Conservation (phyloP, 2,797 vertebrate species). For the Hybognathus amarus region DNA sequence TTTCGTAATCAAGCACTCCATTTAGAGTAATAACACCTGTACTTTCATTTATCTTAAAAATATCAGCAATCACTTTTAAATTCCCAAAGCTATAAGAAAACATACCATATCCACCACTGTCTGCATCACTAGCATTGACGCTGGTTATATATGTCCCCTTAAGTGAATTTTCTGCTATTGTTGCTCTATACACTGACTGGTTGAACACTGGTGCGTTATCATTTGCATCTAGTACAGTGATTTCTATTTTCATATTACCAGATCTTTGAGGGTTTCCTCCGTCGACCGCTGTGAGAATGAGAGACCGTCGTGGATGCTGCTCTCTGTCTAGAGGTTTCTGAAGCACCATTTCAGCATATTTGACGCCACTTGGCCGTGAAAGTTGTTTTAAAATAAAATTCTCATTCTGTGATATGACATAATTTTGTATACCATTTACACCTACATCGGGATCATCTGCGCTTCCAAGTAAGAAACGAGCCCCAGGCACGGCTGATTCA, state of each 20-base stretch:
- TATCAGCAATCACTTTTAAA: constrained; percentile 34
- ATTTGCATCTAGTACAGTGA: constrained; percentile 59
- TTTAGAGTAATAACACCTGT: constrained; percentile 35
- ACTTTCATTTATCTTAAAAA: constrained; percentile 25
- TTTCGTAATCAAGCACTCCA: constrained; percentile 49
- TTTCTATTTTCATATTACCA: constrained; percentile 61
- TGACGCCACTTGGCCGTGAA: constrained; percentile 44
- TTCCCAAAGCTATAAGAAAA: constrained; percentile 41
- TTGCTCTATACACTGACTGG: constrained; percentile 64
- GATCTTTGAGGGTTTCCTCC: constrained; percentile 66
- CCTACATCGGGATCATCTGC: constrained; percentile 57
- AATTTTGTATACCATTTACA: constrained; percentile 33
- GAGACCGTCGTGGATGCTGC: constrained; percentile 39
- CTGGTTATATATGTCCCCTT: constrained; percentile 50
- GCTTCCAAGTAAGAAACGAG: constrained; percentile 46
- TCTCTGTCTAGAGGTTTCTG: constrained; percentile 65
- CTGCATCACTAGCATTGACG: constrained; percentile 71
- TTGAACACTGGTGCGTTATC: constrained; percentile 69
- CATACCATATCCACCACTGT: constrained; percentile 65
- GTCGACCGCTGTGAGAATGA: constrained; percentile 64
- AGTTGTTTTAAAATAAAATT: constrained; percentile 60
- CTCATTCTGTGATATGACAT: constrained; percentile 25
- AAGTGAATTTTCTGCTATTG: constrained; percentile 58
- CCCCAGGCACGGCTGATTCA: constrained; percentile 46
- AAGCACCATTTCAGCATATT: constrained; percentile 65